phyloP scores from a whole-genome alignment of 2,888 invertebrate genomes.

The Synanthedon myopaeformis region DNA sequence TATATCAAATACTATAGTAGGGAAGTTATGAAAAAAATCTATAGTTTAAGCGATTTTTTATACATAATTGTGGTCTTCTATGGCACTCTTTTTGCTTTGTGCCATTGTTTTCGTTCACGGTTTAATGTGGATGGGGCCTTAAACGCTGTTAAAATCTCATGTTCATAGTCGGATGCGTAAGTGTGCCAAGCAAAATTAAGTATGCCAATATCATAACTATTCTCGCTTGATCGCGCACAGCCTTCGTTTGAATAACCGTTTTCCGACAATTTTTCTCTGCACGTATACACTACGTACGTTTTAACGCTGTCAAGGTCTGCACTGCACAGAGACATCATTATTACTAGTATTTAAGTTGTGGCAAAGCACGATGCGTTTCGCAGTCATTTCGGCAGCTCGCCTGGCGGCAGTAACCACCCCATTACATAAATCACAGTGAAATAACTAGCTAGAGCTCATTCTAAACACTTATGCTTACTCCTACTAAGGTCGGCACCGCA shows the following conservation, averaged over 20 bases:
- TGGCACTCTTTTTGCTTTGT: no score
- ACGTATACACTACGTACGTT: constrained; percentile 36
- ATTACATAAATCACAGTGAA: no score
- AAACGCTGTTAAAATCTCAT: not conserved
- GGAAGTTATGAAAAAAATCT: no score
- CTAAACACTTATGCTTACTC: no score
- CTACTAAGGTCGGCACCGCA: no score
- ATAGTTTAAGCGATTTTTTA: no score
- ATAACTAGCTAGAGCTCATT: no score
- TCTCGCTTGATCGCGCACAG: constrained; percentile 53
- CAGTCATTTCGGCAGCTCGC: constrained; percentile 3
- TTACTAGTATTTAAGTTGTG: no score
- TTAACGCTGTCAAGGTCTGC: constrained; percentile 52
- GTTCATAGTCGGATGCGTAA: constrained; percentile 48
- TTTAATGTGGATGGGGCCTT: not conserved
- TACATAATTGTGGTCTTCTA: no score
- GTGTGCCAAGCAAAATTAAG: constrained; percentile 63
- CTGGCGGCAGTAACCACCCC: no score
- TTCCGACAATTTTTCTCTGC: constrained; percentile 61
- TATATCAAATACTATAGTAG: no score
- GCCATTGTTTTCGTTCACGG: no score
- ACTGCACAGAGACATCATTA: constrained; percentile 5
- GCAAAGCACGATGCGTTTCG: constrained; percentile 8
- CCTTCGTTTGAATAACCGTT: constrained; percentile 55
- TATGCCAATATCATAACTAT: constrained; percentile 64